Percentiles rank a stretch among this genome's conserved stretches.
Conservation (phyloP, 2,888 invertebrate genomes). For the Oxycera nigricornis region DNA sequence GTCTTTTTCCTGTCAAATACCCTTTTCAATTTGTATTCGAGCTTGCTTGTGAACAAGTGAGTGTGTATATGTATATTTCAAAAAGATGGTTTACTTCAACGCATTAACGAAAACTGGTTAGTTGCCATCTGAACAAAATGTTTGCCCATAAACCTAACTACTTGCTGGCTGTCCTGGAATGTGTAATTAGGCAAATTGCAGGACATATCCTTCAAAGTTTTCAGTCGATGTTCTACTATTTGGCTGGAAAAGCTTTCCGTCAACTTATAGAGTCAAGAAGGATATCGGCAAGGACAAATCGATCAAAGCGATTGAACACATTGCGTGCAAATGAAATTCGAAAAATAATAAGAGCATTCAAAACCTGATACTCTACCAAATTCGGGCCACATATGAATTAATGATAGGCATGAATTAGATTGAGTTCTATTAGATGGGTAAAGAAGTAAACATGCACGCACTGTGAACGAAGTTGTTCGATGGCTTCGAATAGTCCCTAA, state of each 20-base stretch:
- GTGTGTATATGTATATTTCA: no score
- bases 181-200: constrained; percentile 35
- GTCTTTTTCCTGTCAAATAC: no score
- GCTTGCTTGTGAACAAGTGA: no score
- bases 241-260: background rate
- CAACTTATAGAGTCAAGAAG: background rate
- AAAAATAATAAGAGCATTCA: background rate
- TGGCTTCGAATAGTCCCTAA: no score
- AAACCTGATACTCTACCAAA: constrained; percentile 44
- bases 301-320: constrained; percentile 48
- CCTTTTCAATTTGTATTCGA: no score
- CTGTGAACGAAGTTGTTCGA: no score
- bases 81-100: constrained; percentile 15
- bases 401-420: constrained; percentile 50
- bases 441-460: no score
- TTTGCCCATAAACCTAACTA: constrained; percentile 29
- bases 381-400: constrained; percentile 59
- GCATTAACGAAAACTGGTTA: constrained; percentile 35
- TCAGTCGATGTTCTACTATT: background rate
- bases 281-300: constrained; percentile 36
- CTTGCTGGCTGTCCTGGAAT: constrained; percentile 13
- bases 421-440: background rate
- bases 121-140: constrained; percentile 34
- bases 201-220: constrained; percentile 16
- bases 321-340: constrained; percentile 48